Conservation (phyloP, 2,797 vertebrate species). For the Acanthurus leucopareius region DNA sequence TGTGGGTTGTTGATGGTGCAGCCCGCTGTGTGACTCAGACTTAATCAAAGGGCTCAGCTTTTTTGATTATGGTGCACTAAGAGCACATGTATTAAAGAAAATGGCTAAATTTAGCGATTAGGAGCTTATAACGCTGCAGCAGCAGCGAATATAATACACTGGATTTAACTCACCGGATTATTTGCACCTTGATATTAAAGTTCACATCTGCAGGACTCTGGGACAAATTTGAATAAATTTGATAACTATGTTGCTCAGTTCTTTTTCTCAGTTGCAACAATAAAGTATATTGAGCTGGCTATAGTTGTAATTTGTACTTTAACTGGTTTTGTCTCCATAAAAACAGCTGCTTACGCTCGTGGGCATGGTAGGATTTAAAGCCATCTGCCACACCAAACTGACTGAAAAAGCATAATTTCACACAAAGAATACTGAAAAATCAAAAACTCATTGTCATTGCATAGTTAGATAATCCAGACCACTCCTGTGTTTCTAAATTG, state of each 20-base stretch:
- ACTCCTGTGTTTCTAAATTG: neutral
- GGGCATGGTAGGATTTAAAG: neutral
- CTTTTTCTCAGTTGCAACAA: neutral
- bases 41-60: slow-evolving; percentile 39
- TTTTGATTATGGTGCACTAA: slow-evolving; percentile 1
- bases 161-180: neutral
- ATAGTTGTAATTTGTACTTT: neutral
- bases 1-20: slow-evolving; percentile 29
- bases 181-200: neutral
- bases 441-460: neutral
- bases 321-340: no score
- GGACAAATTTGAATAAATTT: neutral
- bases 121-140: neutral
- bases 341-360: neutral
- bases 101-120: slow-evolving; percentile 17
- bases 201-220: neutral
- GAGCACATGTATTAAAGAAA: slow-evolving; percentile 29
- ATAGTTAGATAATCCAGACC: neutral
- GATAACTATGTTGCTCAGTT: neutral
- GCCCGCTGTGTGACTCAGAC: slow-evolving; percentile 24
- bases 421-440: neutral
- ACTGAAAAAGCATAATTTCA: neutral
- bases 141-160: neutral
- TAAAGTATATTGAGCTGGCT: neutral
- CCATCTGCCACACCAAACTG: neutral